These are phyloP conservation scores for Callocephalon fimbriatum DNA, from an alignment of 2,113 vertebrate genomes.

Conservation along the genomic window DNA sequence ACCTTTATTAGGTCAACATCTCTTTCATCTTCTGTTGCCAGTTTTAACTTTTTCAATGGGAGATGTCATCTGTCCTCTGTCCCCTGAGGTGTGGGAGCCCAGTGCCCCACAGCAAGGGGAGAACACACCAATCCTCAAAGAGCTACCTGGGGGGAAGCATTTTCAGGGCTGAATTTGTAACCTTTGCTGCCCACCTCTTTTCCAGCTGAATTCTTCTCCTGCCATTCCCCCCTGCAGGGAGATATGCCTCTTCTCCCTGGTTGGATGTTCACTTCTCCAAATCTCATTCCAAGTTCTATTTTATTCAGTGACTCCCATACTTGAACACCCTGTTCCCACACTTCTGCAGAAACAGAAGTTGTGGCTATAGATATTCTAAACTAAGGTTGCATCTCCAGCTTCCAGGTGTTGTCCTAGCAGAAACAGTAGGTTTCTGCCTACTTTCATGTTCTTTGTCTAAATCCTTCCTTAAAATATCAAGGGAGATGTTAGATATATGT, in stretches of 20 bases:
- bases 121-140: not conserved
- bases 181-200: not conserved
- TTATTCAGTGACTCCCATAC: not conserved
- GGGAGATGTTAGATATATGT: not conserved
- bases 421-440: not conserved
- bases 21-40: not conserved
- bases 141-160: not conserved
- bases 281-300: not conserved
- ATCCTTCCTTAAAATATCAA: not conserved
- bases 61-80: not conserved
- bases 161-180: not conserved
- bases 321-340: not conserved
- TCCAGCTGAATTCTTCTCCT: not conserved
- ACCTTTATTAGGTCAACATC: slow-evolving; percentile 7
- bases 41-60: not conserved
- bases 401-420: not conserved
- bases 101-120: not conserved
- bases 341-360: not conserved
- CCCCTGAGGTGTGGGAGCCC: not conserved
- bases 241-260: not conserved
- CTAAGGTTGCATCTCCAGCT: not conserved
- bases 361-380: not conserved
- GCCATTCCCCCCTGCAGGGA: not conserved
- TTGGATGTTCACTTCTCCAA: fast-evolving
- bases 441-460: not conserved